A percentile compares a stretch with the other conserved stretches of the same genome.
Evolutionary conservation across 2,797 vertebrate genomes (phyloP).

Genomic region (Megalops cyprinoides): DNA sequence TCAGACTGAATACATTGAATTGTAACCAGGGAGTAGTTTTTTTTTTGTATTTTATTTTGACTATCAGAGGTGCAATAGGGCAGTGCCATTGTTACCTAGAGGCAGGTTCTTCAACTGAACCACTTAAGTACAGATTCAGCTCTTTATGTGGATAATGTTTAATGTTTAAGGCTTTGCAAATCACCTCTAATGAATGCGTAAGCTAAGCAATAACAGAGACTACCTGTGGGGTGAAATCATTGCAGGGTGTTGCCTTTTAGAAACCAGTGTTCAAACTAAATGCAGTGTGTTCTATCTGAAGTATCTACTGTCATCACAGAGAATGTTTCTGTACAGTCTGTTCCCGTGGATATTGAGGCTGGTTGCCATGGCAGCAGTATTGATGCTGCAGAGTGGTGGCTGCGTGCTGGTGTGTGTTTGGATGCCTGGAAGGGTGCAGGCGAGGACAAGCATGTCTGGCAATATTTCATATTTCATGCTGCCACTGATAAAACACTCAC

Average conservation of each 20-base stretch:
- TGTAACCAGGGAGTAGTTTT: too few species aligned
- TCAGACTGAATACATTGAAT: too few species aligned
- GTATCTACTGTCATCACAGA: conserved; percentile 11
- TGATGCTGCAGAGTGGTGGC: conserved; percentile 31
- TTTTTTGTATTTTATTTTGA: too few species aligned
- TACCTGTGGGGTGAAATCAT: not conserved
- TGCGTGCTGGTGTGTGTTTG: conserved; percentile 60
- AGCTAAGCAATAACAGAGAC: not conserved
- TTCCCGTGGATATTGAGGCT: conserved; percentile 36
- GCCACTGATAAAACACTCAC: not conserved
- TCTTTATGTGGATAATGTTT: too few species aligned
- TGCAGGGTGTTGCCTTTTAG: too few species aligned
- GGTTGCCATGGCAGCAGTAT: conserved; percentile 53
- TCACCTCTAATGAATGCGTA: too few species aligned
- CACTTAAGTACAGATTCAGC: too few species aligned
- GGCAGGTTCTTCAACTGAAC: too few species aligned
- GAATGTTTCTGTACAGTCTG: conserved; percentile 35
- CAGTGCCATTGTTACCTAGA: too few species aligned
- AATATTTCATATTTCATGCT: not conserved
- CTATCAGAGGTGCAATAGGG: too few species aligned
- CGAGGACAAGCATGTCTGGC: conserved; percentile 51
- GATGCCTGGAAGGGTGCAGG: conserved; percentile 59
- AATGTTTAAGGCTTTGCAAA: too few species aligned
- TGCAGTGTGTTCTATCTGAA: too few species aligned
- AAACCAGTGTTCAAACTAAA: not conserved